phyloP scores from a whole-genome alignment of 2,888 invertebrate genomes.

The Desoria tigrina region DNA sequence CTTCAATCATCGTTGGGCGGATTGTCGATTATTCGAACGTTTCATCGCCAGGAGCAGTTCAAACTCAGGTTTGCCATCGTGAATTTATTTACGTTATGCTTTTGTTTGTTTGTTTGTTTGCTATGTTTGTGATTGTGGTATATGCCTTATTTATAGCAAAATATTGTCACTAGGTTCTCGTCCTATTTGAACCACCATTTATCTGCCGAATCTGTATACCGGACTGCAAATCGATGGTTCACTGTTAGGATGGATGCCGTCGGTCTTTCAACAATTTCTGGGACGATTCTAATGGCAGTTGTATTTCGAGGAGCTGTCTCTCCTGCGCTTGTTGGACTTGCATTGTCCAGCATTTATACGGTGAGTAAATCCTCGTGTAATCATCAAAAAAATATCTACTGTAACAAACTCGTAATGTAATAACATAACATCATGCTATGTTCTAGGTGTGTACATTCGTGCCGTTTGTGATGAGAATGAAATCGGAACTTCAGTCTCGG shows the following conservation, averaged over 20 bases:
- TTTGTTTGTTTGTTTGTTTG: conserved; percentile 4
- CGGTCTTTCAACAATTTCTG: conserved; percentile 57
- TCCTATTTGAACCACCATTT: conserved; percentile 57
- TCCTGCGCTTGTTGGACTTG: conserved; percentile 62
- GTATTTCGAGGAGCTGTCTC: conserved; percentile 56
- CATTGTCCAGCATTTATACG: conserved; percentile 61
- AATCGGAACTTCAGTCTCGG: conserved; percentile 57
- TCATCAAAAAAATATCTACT: neutral
- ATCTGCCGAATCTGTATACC: conserved; percentile 58
- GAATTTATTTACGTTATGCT: neutral
- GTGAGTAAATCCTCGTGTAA: conserved; percentile 55
- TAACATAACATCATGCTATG: neutral
- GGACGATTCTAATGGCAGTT: conserved; percentile 59
- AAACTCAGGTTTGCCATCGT: conserved; percentile 54
- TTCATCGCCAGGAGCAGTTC: conserved; percentile 57
- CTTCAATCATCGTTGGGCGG: conserved; percentile 61
- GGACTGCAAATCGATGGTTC: conserved; percentile 59
- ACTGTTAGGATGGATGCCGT: conserved; percentile 58
- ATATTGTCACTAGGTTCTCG: conserved; percentile 56
- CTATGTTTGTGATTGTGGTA: conserved; percentile 18
- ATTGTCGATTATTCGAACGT: conserved; percentile 60
- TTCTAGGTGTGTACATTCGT: conserved; percentile 55
- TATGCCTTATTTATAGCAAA: conserved; percentile 31
- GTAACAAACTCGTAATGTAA: neutral
- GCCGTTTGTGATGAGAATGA: conserved; percentile 55